These are phyloP conservation scores for Phataginus tricuspis DNA, from an alignment of 2,797 vertebrate species.

Conservation along the genomic window DNA sequence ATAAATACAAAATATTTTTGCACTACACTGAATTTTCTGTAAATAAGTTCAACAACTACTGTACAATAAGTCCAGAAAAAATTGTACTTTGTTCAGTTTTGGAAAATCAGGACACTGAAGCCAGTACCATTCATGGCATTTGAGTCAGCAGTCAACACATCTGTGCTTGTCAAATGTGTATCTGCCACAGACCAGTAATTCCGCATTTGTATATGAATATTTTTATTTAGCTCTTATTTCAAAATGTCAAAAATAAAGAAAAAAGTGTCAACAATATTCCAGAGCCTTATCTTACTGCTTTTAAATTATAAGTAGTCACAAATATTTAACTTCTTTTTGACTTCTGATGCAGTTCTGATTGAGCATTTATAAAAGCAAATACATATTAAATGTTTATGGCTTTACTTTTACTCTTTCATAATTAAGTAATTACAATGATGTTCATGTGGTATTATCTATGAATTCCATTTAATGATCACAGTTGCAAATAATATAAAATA, in stretches of 20 bases:
- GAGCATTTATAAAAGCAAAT: constrained; percentile 43
- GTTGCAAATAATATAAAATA: constrained; percentile 8
- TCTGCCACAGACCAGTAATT: neutral
- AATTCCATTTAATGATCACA: constrained; percentile 42
- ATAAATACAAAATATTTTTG: constrained; percentile 24
- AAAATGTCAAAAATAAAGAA: constrained; percentile 49
- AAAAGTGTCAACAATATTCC: neutral
- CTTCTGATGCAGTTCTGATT: neutral
- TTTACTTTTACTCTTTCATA: constrained; percentile 21
- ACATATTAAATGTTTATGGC: neutral
- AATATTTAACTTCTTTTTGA: neutral
- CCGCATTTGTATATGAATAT: neutral
- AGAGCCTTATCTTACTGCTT: neutral
- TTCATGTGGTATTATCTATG: neutral
- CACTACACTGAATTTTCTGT: constrained; percentile 7
- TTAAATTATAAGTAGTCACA: constrained; percentile 9
- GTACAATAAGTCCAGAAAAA: neutral
- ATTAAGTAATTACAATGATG: constrained; percentile 30
- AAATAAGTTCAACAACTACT: neutral
- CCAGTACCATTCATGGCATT: neutral
- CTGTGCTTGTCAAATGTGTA: neutral
- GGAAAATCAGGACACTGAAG: constrained; percentile 10
- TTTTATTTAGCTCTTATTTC: constrained; percentile 37
- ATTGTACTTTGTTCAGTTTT: neutral
- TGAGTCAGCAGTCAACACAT: constrained; percentile 19